Evolutionary conservation across 2,888 invertebrate species (phyloP).

Genomic region (Oscheius sp.): DNA sequence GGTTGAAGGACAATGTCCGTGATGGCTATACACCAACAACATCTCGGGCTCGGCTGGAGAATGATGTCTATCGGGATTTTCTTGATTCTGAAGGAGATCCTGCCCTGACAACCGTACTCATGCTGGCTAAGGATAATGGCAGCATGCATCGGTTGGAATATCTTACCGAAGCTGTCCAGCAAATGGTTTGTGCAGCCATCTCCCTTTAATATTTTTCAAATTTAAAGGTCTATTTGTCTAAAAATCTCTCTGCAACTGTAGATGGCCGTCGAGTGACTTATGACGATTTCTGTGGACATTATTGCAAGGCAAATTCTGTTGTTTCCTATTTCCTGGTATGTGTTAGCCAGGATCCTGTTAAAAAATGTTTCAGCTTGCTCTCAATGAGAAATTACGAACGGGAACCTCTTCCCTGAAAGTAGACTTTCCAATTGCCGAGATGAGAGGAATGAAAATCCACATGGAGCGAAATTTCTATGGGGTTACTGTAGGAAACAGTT

Average conservation of each 20-base stretch:
- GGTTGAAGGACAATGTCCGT: constrained; percentile 61
- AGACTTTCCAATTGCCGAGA: constrained; percentile 63
- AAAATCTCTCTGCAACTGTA: constrained; percentile 54
- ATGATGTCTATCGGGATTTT: constrained; percentile 62
- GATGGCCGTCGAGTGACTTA: constrained; percentile 48
- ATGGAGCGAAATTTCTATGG: constrained; percentile 71
- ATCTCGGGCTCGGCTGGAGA: constrained; percentile 63
- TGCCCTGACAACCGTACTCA: constrained; percentile 66
- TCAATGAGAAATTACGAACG: constrained; percentile 42
- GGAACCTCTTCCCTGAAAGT: constrained; percentile 41
- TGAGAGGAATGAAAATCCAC: constrained; percentile 63
- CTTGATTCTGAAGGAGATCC: constrained; percentile 68
- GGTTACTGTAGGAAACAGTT: constrained; percentile 41
- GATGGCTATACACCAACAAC: constrained; percentile 71
- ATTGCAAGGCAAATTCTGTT: constrained; percentile 64
- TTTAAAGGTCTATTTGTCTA: constrained; percentile 39
- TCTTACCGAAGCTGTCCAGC: constrained; percentile 60
- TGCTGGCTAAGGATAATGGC: constrained; percentile 67
- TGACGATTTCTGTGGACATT: constrained; percentile 67
- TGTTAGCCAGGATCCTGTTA: not conserved
- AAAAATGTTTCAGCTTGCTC: constrained; percentile 21
- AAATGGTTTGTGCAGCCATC: constrained; percentile 29
- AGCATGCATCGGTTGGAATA: constrained; percentile 66
- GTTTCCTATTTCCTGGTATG: constrained; percentile 58
- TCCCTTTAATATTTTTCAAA: not conserved